Evolutionary conservation across 2,113 vertebrate species (phyloP).

Genomic region (Oncorhynchus tshawytscha): DNA sequence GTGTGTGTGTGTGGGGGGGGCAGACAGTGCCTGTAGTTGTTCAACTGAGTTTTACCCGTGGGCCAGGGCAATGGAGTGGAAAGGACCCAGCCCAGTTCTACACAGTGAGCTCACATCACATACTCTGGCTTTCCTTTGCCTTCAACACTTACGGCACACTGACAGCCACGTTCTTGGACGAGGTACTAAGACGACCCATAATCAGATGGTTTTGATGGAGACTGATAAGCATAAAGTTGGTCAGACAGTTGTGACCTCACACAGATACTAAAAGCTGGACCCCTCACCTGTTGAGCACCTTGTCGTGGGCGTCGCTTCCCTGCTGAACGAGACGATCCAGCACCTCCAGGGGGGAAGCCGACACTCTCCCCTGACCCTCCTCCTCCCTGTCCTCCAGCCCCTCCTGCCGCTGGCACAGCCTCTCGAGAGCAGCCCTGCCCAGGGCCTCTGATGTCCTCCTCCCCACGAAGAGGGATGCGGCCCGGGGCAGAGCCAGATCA

Average conservation of each 20-base stretch:
- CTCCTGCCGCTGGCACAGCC: slow-evolving; percentile 43
- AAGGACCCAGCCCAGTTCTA: slow-evolving; percentile 31
- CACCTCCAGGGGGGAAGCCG: slow-evolving; percentile 88
- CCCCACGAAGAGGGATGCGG: slow-evolving; percentile 87
- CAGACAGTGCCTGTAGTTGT: slow-evolving; percentile 66
- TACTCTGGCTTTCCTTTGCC: slow-evolving; percentile 2
- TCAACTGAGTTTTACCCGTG: slow-evolving; percentile 46
- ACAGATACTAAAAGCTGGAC: not conserved
- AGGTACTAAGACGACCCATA: not conserved
- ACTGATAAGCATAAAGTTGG: not conserved
- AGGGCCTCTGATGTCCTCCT: slow-evolving; percentile 86
- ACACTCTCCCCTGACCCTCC: slow-evolving; percentile 82
- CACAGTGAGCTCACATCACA: slow-evolving; percentile 17
- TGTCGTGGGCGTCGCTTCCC: slow-evolving; percentile 88
- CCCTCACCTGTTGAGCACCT: slow-evolving; percentile 91
- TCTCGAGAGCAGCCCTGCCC: slow-evolving; percentile 64
- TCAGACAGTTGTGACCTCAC: not conserved
- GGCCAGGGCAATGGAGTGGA: slow-evolving; percentile 35
- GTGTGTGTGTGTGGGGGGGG: not conserved
- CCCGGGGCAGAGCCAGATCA: slow-evolving; percentile 89
- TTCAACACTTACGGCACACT: slow-evolving; percentile 8
- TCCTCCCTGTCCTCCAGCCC: slow-evolving; percentile 72
- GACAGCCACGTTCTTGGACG: not conserved
- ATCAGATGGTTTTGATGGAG: not conserved
- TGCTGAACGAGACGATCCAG: slow-evolving; percentile 93